phyloP scores from a whole-genome alignment of 2,113 vertebrate genomes.

The Centropus bengalensis region DNA sequence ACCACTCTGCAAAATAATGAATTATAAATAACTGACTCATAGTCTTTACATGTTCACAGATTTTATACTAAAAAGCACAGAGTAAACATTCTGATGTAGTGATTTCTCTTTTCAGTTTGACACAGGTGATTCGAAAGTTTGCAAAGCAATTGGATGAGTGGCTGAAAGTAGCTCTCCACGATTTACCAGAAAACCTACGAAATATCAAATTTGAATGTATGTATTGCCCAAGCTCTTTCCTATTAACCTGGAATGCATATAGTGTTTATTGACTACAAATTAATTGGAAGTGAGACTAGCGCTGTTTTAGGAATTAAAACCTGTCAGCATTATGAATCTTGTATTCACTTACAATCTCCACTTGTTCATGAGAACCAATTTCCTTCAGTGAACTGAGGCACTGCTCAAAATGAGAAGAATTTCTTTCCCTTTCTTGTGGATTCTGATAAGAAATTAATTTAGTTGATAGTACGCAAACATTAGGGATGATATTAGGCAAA shows the following conservation, averaged over 20 bases:
- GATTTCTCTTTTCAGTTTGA: constrained; percentile 82
- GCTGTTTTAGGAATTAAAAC: neutral
- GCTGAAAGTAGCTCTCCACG: constrained; percentile 96
- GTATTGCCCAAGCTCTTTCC: constrained; percentile 35
- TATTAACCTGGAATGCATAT: neutral
- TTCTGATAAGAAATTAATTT: constrained; percentile 42
- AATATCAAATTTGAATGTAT: constrained; percentile 98
- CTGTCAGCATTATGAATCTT: neutral
- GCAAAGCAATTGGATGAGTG: constrained; percentile 98
- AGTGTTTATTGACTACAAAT: neutral
- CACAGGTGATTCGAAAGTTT: constrained; percentile 98
- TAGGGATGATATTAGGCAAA: constrained; percentile 60
- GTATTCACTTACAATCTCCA: neutral
- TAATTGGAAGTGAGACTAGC: constrained; percentile 22
- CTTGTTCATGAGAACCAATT: neutral
- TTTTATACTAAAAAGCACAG: neutral
- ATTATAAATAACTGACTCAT: neutral
- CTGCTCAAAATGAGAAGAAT: neutral
- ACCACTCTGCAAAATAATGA: neutral
- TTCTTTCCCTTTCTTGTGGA: neutral
- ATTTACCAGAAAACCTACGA: constrained; percentile 95
- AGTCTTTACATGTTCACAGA: neutral
- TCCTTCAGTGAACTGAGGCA: neutral
- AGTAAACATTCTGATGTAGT: neutral
- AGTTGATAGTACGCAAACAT: constrained; percentile 62